These are phyloP conservation scores for Nephotettix cincticeps DNA, from an alignment of 1,140 invertebrate genomes.

Conservation along the genomic window DNA sequence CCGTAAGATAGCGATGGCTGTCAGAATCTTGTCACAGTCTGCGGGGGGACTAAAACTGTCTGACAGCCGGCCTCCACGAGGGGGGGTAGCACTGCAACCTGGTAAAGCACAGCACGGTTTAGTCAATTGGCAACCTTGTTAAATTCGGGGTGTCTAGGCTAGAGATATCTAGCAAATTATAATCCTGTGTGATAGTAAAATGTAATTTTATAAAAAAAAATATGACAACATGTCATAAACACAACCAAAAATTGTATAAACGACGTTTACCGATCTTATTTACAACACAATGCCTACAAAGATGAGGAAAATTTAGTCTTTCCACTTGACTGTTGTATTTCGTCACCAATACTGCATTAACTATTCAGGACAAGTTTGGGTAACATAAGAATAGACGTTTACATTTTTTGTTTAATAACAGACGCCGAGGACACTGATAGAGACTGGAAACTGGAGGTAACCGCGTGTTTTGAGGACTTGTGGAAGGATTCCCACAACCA, in stretches of 20 bases:
- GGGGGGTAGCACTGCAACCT: neutral
- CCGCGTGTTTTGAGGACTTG: too few relatives aligned
- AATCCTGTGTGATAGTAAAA: neutral
- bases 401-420: too few relatives aligned
- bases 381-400: too few relatives aligned
- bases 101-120: neutral
- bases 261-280: neutral
- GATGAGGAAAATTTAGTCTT: too few relatives aligned
- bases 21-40: slow-evolving; percentile 12
- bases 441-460: too few relatives aligned
- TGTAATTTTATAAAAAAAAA: neutral
- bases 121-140: neutral
- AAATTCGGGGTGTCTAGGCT: neutral
- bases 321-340: too few relatives aligned
- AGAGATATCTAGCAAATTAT: neutral
- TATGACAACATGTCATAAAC: neutral
- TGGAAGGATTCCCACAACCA: too few relatives aligned
- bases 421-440: too few relatives aligned
- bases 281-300: neutral
- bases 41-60: neutral
- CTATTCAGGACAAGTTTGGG: too few relatives aligned
- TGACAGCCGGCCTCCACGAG: neutral
- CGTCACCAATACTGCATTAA: too few relatives aligned
- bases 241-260: neutral
- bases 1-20: neutral